Base-by-base conservation (phyloP, 1,140 invertebrate genomes). In the Pseudomyrmex cubaensis region DNA sequence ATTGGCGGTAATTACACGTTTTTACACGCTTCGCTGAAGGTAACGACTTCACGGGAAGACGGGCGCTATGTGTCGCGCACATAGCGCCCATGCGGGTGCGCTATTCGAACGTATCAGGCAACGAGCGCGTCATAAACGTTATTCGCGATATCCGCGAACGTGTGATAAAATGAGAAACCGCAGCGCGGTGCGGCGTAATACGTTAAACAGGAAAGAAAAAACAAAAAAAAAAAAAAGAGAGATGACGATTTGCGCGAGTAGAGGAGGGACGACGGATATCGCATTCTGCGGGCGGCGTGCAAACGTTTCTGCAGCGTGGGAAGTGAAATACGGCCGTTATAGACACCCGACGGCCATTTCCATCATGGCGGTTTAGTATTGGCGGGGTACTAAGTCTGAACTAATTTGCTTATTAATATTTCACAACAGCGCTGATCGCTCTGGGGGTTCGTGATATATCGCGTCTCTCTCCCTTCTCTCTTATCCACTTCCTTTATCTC, bases 321-420 rank as follows among this genome's bases (percentile, higher is more conserved):
- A 92, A 92, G 90, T 93, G 90, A 93, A 92, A 91, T 93, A 93
- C 91, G 92, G 92, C 83, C 85, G 89, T 88, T 88, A 85, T 80
- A 87, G 85, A 82, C 89, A 82, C 84, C 87, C 91, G 83, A 85
- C 90, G 90, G 88, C 85, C 86, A 89, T 91, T 90, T 90, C 83
- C 85, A 91, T 91, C 86, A 62, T 77, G 85, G 84, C 90, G 87
- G 76, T 84, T 90, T 87, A 72, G 82, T 87, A 90, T 89, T 82
- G 85, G 87, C 85, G 67, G 82, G 78, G 73, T 89, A 89, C 90
- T 87, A 90, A 91, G 92, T 93, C 92, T 86, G 85, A 91, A 91
- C 92, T 92, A 92, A 93, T 93, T 93, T 93, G 92, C 91, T 93
- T 93, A 93, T 93, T 93, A 93, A 93, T 93, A 93, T 92, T 93